Percentiles rank a stretch among this genome's conserved stretches.
Evolutionary conservation across 35 echinoderm and acorn worm species (phyloP).

Genomic region (Apostichopus californicus): DNA sequence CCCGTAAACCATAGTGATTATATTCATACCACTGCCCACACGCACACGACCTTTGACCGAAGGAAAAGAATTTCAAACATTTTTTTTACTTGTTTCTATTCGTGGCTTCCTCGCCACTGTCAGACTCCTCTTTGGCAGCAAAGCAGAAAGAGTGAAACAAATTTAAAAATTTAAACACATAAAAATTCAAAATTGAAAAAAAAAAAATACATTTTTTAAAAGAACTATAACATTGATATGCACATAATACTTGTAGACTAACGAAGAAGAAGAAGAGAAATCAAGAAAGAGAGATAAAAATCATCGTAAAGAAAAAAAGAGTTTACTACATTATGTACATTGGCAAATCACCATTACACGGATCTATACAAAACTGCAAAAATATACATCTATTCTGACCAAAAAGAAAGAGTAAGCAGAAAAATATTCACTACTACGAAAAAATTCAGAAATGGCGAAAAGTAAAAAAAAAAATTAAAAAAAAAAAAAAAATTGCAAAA

Average conservation of each 20-base stretch:
- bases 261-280: background rate
- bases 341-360: background rate
- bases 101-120: background rate
- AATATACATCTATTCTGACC: conserved; percentile 51
- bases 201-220: background rate
- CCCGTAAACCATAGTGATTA: background rate
- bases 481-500: background rate
- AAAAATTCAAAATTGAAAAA: background rate
- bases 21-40: background rate
- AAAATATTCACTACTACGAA: conserved; percentile 11
- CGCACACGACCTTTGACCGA: background rate
- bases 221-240: background rate
- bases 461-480: background rate
- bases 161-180: no score
- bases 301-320: background rate
- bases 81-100: conserved; percentile 12
- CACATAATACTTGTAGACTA: background rate
- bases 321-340: conserved; percentile 20
- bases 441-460: background rate
- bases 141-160: conserved; percentile 3
- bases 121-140: conserved; percentile 33
- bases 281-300: background rate
- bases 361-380: conserved; percentile 48
- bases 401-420: conserved; percentile 6
- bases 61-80: background rate